Evolutionary conservation across 2,797 vertebrate genomes (phyloP).

Genomic region (Chelonia mydas): DNA sequence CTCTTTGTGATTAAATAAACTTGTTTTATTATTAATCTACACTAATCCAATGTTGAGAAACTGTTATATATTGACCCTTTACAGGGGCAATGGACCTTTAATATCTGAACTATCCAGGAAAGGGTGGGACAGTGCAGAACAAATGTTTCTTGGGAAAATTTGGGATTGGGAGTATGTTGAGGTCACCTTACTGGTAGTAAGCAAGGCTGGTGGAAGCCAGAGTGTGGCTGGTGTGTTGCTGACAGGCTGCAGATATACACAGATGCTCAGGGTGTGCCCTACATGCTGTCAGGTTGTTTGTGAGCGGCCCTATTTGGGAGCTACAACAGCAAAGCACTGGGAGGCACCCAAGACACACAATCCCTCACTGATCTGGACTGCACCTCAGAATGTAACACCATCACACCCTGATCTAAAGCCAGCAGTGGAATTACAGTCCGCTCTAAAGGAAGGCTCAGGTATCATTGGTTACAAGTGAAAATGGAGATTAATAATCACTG

Average conservation of each 20-base stretch:
- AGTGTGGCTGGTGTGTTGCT: neutral
- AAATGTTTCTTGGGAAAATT: neutral
- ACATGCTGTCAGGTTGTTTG: neutral
- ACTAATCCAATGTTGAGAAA: neutral
- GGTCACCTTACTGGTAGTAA: neutral
- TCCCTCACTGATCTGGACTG: neutral
- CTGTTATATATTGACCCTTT: neutral
- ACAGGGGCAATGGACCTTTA: neutral
- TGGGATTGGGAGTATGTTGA: neutral
- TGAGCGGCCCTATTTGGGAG: neutral
- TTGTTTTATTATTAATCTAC: neutral
- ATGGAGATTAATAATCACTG: accelerated
- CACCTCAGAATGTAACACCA: neutral
- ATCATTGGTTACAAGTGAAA: neutral
- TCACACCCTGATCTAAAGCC: neutral
- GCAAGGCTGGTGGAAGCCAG: neutral
- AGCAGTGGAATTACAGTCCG: neutral
- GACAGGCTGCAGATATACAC: neutral
- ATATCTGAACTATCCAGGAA: neutral
- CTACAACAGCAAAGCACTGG: neutral
- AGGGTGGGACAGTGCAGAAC: neutral
- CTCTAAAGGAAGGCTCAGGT: neutral
- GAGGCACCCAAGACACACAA: neutral
- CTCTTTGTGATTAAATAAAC: neutral
- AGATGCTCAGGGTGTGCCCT: too few species aligned